Percentiles rank a stretch among this genome's conserved stretches.
These are phyloP conservation scores for Ardeotis arabs DNA, from an alignment of 2,113 vertebrate species.

Conservation along the genomic window DNA sequence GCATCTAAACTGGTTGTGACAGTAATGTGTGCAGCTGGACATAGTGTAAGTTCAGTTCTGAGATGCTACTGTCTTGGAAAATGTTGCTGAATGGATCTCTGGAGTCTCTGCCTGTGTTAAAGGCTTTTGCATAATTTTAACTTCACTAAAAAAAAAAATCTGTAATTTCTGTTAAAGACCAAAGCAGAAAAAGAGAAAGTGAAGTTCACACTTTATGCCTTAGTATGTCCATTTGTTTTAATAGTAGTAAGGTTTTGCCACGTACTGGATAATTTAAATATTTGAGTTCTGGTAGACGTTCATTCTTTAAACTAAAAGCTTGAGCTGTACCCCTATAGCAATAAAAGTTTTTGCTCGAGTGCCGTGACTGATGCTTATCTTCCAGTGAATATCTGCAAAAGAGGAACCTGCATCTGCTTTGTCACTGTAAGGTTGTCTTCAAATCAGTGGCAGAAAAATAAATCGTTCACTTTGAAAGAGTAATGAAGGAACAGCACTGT, in stretches of 20 bases:
- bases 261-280: not conserved
- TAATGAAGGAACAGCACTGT: not conserved
- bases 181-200: not conserved
- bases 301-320: not conserved
- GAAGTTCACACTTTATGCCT: not conserved
- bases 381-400: not conserved
- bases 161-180: accelerated
- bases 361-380: not conserved
- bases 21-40: not conserved
- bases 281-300: not conserved
- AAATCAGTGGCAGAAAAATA: not conserved
- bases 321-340: not conserved
- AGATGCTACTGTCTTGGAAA: not conserved
- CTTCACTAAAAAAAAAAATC: not conserved
- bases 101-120: not conserved
- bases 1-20: not conserved
- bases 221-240: not conserved
- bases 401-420: not conserved
- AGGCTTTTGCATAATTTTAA: not conserved
- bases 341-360: not conserved
- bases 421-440: not conserved
- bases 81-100: not conserved
- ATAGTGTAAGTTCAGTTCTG: not conserved
- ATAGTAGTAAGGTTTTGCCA: not conserved
- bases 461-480: not conserved